A percentile compares a stretch with the other conserved stretches of the same genome.
phyloP scores from a whole-genome alignment of 2,797 vertebrate species.

The Eupleurogrammus muticus region DNA sequence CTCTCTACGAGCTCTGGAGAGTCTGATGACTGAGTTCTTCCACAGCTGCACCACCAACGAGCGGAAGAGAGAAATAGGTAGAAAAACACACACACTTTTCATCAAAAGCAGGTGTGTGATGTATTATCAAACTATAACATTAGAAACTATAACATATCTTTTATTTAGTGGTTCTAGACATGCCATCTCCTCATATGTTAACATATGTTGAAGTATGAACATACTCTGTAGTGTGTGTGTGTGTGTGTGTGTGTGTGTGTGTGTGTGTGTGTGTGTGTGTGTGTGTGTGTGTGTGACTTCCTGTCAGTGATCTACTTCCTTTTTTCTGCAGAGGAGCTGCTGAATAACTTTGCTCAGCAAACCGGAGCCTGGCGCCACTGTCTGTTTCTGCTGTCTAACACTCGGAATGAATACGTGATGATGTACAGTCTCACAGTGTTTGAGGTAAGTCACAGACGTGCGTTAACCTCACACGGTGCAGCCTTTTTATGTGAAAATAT shows the following conservation, averaged over 20 bases:
- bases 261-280: no score
- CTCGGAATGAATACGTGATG: slow-evolving; percentile 98
- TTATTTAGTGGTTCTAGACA: background rate
- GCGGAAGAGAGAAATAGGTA: slow-evolving; percentile 97
- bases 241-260: no score
- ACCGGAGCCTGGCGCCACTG: slow-evolving; percentile 97
- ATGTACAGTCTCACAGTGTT: slow-evolving; percentile 99
- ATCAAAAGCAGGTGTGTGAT: no score
- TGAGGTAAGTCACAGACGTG: slow-evolving; percentile 93
- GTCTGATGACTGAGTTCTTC: slow-evolving; percentile 98
- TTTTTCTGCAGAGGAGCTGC: slow-evolving; percentile 91
- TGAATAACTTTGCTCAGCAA: slow-evolving; percentile 99
- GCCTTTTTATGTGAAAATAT: slow-evolving; percentile 7
- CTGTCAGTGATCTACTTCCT: no score
- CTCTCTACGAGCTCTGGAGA: slow-evolving; percentile 94
- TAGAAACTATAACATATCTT: no score
- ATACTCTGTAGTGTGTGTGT: no score
- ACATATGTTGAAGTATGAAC: no score
- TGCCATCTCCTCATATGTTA: background rate
- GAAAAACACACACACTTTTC: slow-evolving; percentile 19
- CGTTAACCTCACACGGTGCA: no score
- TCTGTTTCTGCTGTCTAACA: slow-evolving; percentile 97
- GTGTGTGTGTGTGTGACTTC: no score
- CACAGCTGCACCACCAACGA: slow-evolving; percentile 97
- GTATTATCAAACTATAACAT: no score